phyloP scores from a whole-genome alignment of 2,888 invertebrate genomes.

The Polyommatus iphigenia region DNA sequence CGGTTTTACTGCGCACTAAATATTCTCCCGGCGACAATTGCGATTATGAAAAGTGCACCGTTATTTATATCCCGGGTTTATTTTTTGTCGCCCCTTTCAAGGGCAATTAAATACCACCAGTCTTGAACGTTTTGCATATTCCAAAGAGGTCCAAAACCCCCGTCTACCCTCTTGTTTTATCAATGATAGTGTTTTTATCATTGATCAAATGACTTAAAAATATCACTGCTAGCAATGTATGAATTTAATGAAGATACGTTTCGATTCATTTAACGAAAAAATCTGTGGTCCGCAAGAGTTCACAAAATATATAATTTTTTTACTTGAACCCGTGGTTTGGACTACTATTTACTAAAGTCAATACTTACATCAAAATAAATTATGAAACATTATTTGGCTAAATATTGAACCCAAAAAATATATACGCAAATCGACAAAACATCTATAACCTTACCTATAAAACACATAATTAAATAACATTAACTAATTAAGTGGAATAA shows the following conservation, averaged over 20 bases:
- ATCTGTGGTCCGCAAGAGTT: too few species aligned
- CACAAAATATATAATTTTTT: too few species aligned
- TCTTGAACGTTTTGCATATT: slow-evolving; percentile 77
- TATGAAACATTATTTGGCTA: too few species aligned
- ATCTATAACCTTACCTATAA: not conserved
- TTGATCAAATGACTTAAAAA: not conserved
- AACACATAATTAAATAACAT: slow-evolving; percentile 3
- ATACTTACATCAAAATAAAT: too few species aligned
- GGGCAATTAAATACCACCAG: slow-evolving; percentile 79
- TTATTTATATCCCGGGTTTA: slow-evolving; percentile 77
- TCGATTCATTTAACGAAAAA: not conserved
- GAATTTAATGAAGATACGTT: not conserved
- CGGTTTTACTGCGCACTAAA: slow-evolving; percentile 77
- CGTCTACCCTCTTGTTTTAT: not conserved
- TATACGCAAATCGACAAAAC: too few species aligned
- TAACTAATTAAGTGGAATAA: slow-evolving; percentile 14
- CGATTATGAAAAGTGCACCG: slow-evolving; percentile 81
- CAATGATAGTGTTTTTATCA: slow-evolving; percentile 16
- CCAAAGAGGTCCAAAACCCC: slow-evolving; percentile 56
- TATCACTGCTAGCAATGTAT: not conserved
- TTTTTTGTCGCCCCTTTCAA: slow-evolving; percentile 80
- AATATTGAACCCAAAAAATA: too few species aligned
- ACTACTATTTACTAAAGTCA: too few species aligned
- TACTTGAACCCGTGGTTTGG: too few species aligned
- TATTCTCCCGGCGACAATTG: slow-evolving; percentile 80